Conservation (phyloP, 2,113 vertebrate species). For the Regulus satrapa region DNA sequence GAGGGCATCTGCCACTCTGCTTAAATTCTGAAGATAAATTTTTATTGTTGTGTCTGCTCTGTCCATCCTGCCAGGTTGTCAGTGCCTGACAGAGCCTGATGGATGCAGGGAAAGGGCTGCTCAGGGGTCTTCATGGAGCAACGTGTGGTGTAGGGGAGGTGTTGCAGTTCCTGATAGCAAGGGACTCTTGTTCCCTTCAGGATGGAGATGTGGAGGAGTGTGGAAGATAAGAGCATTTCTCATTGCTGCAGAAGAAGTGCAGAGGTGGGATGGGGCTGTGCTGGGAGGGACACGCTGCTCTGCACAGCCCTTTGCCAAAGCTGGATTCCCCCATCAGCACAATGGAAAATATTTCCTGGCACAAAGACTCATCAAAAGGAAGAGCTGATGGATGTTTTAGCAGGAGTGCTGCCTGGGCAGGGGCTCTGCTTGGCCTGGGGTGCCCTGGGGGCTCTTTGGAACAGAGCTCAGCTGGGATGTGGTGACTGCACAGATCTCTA, state of each 20-base stretch:
- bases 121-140: background rate
- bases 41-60: background rate
- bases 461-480: background rate
- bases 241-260: background rate
- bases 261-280: background rate
- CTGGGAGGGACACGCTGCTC: background rate
- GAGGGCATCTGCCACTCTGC: background rate
- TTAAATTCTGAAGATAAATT: background rate
- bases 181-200: background rate
- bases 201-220: background rate
- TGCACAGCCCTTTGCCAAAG: background rate
- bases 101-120: background rate
- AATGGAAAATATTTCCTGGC: background rate
- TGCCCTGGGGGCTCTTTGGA: background rate
- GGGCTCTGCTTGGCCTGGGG: background rate
- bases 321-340: background rate
- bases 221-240: background rate
- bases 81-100: background rate
- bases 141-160: background rate
- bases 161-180: background rate
- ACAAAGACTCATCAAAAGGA: background rate
- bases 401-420: background rate
- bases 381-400: background rate
- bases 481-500: background rate
- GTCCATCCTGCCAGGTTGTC: background rate